Evolutionary conservation across 2,888 invertebrate genomes (phyloP).

Genomic region (Girardia tigrina): DNA sequence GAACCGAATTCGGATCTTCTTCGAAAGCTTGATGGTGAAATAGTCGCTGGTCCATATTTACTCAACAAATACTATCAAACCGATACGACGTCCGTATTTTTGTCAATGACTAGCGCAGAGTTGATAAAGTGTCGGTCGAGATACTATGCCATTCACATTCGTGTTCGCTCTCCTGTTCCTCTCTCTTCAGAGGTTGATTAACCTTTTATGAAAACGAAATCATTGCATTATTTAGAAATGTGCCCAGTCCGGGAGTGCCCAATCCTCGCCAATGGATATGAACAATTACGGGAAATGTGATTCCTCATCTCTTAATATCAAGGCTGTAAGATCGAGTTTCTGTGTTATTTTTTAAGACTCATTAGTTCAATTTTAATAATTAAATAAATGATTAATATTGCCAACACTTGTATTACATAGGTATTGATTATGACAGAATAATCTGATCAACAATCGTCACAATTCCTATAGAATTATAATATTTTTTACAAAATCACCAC

Average conservation of each 20-base stretch:
- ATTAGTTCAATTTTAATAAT: no score
- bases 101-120: constrained; percentile 69
- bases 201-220: background rate
- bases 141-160: constrained; percentile 46
- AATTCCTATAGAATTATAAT: no score
- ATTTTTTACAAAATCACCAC: no score
- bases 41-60: constrained; percentile 73
- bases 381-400: no score
- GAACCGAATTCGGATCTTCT: constrained; percentile 46
- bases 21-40: constrained; percentile 72
- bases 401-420: no score
- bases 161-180: constrained; percentile 34
- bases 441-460: no score
- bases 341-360: no score
- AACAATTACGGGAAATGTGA: constrained; percentile 19
- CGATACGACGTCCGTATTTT: constrained; percentile 65
- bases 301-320: background rate
- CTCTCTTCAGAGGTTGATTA: background rate
- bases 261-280: background rate
- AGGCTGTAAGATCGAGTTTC: background rate
- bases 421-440: no score
- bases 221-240: background rate
- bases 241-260: background rate
- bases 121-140: constrained; percentile 45
- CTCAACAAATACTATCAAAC: constrained; percentile 69